Base-by-base conservation (phyloP, 2,113 vertebrate species). In the Xyrauchen texanus region DNA sequence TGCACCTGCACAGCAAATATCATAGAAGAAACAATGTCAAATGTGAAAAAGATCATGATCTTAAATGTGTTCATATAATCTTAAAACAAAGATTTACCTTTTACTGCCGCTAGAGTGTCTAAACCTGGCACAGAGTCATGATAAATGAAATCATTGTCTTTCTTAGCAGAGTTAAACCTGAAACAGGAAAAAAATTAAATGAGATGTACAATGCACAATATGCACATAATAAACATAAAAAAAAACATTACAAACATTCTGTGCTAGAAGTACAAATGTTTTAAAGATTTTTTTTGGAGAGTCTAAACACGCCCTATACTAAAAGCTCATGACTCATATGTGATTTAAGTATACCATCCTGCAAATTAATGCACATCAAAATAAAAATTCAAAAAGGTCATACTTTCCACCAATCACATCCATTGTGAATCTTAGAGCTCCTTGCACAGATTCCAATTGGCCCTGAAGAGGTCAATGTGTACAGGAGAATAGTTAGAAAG, bases 111-210 rank as follows among this genome's bases (percentile, higher is more conserved):
- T 79, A 99, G 92, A 0, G 94, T 93, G 83, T 99, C 98, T 88
- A 97, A 86, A 0, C 93, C 91, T 0, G 97, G 97, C 68, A 99
- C 94, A 0, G 95, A 90, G 76, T 99, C 96, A 0, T 98, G 98
- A 85, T 99, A 99, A 87, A 99, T 95, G 82, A 99, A 99, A 85
- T 99, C 97, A 0, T 99, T 99, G 91, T 99, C 98, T 84, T 99
- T 99, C 80, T 98, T 99, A 78, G 97, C 94, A 0, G 97, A 97
- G 68, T 95, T 99, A 81, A 94, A 98, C 87, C 98, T 99, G 70
- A 16, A 47, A 51, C 55, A 12, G 8, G 13, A 68, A 3, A 34
- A 34, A 34, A 34, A 34, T 34, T 34, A 34, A 34, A 34, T 34
- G 21, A 34, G 21, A 34, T 34, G 3, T 34, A 34, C 1, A 34